Conservation (phyloP, 2,888 invertebrate genomes). For the Argyresthia albistria region DNA sequence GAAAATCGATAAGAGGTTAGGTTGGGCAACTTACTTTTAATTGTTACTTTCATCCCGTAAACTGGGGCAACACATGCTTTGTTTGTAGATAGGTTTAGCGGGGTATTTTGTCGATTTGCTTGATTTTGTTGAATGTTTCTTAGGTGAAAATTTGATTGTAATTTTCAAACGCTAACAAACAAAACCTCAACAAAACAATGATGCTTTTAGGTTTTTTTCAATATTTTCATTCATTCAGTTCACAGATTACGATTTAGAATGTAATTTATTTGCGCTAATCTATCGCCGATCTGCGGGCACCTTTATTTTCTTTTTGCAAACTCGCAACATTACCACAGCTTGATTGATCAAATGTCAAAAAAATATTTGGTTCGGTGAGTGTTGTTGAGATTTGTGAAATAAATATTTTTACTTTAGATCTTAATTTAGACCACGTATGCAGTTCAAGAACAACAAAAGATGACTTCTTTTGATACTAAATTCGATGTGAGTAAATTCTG, state of each 20-base stretch:
- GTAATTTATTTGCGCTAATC: no score
- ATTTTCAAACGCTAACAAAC: no score
- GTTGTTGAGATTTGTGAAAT: slow-evolving; percentile 39
- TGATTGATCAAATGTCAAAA: background rate
- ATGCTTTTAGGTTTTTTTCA: no score
- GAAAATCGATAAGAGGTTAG: background rate
- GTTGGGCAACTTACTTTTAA: slow-evolving; percentile 69
- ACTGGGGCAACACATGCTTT: background rate
- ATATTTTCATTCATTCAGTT: no score
- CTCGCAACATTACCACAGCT: no score
- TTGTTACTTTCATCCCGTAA: slow-evolving; percentile 72
- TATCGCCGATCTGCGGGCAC: no score
- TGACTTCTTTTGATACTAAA: slow-evolving; percentile 59
- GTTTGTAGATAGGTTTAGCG: background rate
- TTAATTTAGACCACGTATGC: slow-evolving; percentile 6
- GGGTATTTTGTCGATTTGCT: background rate
- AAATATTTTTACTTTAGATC: slow-evolving; percentile 16
- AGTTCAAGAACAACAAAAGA: slow-evolving; percentile 16
- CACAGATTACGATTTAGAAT: no score
- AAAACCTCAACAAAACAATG: no score
- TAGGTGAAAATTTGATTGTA: no score
- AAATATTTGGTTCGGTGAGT: background rate
- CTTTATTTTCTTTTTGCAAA: no score
- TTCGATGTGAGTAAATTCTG: slow-evolving; percentile 69
- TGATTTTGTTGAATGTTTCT: no score